Conservation (phyloP, 2,888 invertebrate species). For the Spisula solida region DNA sequence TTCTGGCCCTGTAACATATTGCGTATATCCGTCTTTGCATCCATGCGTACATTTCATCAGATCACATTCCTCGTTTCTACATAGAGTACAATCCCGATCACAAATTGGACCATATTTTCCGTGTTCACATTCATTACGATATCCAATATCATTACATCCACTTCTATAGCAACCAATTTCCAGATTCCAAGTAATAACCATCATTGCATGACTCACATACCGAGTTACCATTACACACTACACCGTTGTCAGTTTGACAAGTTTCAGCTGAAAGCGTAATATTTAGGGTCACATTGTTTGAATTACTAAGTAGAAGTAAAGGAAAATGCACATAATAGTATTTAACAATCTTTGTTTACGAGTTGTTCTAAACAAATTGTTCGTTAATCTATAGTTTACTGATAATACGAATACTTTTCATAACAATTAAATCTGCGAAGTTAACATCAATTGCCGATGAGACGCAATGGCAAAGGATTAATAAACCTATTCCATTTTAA, state of each 20-base stretch:
- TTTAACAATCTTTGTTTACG: too few species aligned
- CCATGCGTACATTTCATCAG: conserved; percentile 17
- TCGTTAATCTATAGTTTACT: too few species aligned
- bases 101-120: conserved; percentile 19
- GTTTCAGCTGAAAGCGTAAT: neutral
- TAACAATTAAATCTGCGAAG: too few species aligned
- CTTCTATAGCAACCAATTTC: neutral
- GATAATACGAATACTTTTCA: too few species aligned
- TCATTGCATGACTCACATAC: neutral
- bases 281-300: too few species aligned
- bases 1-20: neutral
- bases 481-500: too few species aligned
- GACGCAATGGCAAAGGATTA: too few species aligned
- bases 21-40: neutral
- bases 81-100: neutral
- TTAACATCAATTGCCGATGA: too few species aligned
- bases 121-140: neutral
- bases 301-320: too few species aligned
- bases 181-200: neutral
- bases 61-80: neutral
- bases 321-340: too few species aligned
- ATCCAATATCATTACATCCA: neutral
- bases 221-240: neutral
- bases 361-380: too few species aligned
- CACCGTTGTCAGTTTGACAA: neutral